These are phyloP conservation scores for Cyprinella venusta DNA, from an alignment of 2,797 vertebrate genomes.

Conservation along the genomic window DNA sequence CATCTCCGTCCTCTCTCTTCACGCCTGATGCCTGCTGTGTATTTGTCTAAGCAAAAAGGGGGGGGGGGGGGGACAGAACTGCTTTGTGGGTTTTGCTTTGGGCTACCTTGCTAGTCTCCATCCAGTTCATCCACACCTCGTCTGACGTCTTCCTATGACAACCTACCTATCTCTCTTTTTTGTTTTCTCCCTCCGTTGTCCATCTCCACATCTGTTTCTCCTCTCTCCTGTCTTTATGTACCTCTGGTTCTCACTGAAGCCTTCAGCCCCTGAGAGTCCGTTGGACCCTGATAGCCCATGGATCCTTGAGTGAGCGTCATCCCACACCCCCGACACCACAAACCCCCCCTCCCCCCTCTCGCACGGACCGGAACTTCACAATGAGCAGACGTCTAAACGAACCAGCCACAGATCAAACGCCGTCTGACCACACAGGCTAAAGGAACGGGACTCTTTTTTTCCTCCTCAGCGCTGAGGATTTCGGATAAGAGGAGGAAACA, in stretches of 20 bases:
- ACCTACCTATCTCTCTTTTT: slow-evolving; percentile 64
- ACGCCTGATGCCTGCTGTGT: slow-evolving; percentile 70
- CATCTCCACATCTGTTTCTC: slow-evolving; percentile 81
- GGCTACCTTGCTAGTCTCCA: slow-evolving; percentile 65
- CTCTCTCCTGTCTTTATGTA: slow-evolving; percentile 80
- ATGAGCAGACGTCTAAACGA: slow-evolving; percentile 12
- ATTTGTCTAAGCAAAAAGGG: slow-evolving; percentile 72
- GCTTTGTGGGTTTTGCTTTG: slow-evolving; percentile 58
- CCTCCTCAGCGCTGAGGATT: slow-evolving; percentile 71
- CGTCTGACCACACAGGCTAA: slow-evolving; percentile 62
- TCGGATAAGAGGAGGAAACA: slow-evolving; percentile 40
- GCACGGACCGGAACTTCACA: slow-evolving; percentile 69
- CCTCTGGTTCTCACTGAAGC: slow-evolving; percentile 80
- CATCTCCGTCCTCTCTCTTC: slow-evolving; percentile 64
- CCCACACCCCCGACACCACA: slow-evolving; percentile 66
- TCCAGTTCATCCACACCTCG: slow-evolving; percentile 69
- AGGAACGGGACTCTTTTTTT: slow-evolving; percentile 64
- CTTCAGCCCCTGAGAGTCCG: slow-evolving; percentile 80
- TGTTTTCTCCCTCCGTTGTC: slow-evolving; percentile 71
- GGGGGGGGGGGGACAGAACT: slow-evolving; percentile 64
- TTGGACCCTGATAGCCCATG: slow-evolving; percentile 80
- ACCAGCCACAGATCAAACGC: slow-evolving; percentile 46
- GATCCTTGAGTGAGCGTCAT: slow-evolving; percentile 82
- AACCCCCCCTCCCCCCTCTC: slow-evolving; percentile 56
- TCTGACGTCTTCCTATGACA: slow-evolving; percentile 62